These are phyloP conservation scores for Urocitellus parryii DNA, from an alignment of 2,113 vertebrate species.

Conservation along the genomic window DNA sequence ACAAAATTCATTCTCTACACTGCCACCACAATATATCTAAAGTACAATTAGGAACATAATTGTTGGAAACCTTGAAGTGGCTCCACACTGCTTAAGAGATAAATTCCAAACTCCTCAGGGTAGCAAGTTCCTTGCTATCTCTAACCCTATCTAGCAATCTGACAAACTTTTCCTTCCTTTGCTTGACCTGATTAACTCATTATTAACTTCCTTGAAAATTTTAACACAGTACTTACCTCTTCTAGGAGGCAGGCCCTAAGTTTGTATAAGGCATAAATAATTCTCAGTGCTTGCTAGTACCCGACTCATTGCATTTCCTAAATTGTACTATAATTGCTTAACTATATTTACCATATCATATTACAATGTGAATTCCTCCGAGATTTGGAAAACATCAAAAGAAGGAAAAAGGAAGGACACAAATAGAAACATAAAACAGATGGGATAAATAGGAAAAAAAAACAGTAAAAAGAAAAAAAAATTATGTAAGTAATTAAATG, in stretches of 20 bases:
- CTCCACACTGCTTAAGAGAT: neutral
- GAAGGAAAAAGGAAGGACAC: neutral
- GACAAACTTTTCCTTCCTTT: neutral
- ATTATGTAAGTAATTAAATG: neutral
- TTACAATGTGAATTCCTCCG: neutral
- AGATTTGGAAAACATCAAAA: neutral
- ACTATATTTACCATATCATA: neutral
- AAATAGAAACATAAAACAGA: neutral
- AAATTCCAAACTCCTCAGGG: neutral
- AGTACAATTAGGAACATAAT: neutral
- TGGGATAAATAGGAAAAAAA: neutral
- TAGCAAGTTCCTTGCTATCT: neutral
- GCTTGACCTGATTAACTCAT: neutral
- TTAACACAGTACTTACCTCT: neutral
- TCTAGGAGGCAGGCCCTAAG: neutral
- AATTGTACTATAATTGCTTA: neutral
- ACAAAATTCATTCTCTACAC: neutral
- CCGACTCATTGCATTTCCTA: neutral
- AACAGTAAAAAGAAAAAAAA: neutral
- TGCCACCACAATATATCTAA: neutral
- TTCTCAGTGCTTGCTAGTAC: neutral
- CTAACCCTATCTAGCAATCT: neutral
- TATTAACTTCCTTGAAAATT: constrained; percentile 20
- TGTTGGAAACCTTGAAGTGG: neutral
- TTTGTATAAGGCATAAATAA: neutral